A percentile compares a stretch with the other conserved stretches of the same genome.
These are phyloP conservation scores for Ictidomys tridecemlineatus DNA, from an alignment of 2,113 vertebrate species.

Conservation along the genomic window DNA sequence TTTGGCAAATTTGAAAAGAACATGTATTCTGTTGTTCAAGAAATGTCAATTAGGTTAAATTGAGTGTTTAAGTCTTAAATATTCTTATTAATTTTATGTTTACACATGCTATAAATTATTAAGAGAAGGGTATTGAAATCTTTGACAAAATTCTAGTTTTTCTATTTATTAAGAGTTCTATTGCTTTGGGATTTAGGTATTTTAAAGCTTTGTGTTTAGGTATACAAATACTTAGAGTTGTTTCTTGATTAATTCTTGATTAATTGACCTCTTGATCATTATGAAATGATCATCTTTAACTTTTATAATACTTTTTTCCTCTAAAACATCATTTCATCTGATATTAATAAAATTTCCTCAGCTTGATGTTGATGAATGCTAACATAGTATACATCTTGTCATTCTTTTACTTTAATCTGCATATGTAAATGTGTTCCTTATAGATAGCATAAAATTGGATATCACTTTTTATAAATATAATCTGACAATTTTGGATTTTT, in stretches of 20 bases:
- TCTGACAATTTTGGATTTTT: conserved; percentile 29
- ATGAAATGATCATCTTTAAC: neutral
- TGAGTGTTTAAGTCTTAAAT: neutral
- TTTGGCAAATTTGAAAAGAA: neutral
- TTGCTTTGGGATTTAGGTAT: neutral
- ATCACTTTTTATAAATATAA: neutral
- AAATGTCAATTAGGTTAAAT: neutral
- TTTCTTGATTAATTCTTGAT: neutral
- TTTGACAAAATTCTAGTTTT: neutral
- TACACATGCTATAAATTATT: neutral
- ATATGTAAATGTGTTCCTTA: neutral
- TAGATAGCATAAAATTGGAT: neutral
- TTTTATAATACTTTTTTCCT: neutral
- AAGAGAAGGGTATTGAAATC: neutral
- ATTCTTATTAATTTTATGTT: conserved; percentile 11
- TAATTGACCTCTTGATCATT: neutral
- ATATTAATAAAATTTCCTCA: neutral
- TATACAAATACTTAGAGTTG: neutral
- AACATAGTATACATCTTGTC: neutral
- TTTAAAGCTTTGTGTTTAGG: neutral
- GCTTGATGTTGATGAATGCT: neutral
- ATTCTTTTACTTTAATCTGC: neutral
- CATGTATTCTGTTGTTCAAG: neutral
- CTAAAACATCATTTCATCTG: neutral
- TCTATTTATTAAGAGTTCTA: neutral